phyloP scores from a whole-genome alignment of 37 sponge, comb jelly and placozoan species.

The Ephydatia muelleri region DNA sequence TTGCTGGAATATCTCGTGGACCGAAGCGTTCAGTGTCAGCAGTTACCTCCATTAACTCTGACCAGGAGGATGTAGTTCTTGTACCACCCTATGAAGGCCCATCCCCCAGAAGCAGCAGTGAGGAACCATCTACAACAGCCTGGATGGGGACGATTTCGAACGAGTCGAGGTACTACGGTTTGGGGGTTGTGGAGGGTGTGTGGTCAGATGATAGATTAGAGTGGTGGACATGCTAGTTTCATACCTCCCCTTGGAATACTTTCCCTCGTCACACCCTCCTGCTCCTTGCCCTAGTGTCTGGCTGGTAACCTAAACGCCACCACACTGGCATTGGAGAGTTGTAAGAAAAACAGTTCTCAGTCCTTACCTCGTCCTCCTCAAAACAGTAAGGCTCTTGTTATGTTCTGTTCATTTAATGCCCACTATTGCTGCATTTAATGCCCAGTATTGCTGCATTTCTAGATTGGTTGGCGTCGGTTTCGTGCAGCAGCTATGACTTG shows the following conservation, averaged over 20 bases:
- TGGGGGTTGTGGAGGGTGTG: too few relatives aligned
- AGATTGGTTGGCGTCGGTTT: conserved; percentile 72
- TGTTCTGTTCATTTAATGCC: neutral
- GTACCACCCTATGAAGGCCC: neutral
- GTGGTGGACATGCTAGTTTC: too few relatives aligned
- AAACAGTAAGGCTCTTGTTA: conserved; percentile 41
- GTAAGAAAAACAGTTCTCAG: conserved; percentile 73
- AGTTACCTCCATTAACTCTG: neutral
- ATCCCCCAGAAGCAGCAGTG: neutral
- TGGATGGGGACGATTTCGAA: neutral
- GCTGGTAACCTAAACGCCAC: neutral
- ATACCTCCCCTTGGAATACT: too few relatives aligned
- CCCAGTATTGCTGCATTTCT: too few relatives aligned
- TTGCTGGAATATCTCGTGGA: too few relatives aligned
- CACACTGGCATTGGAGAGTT: conserved; percentile 53
- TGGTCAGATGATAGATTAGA: too few relatives aligned
- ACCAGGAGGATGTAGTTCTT: neutral
- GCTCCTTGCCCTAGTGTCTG: neutral
- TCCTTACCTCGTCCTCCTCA: conserved; percentile 65
- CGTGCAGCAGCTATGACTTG: conserved; percentile 13
- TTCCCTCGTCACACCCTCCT: too few relatives aligned
- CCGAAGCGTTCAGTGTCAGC: neutral
- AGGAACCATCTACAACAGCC: neutral
- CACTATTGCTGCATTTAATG: too few relatives aligned
- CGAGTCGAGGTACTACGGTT: neutral